These are phyloP conservation scores for Psittacula cyanocephala DNA, from an alignment of 2,113 vertebrate genomes.

Conservation along the genomic window DNA sequence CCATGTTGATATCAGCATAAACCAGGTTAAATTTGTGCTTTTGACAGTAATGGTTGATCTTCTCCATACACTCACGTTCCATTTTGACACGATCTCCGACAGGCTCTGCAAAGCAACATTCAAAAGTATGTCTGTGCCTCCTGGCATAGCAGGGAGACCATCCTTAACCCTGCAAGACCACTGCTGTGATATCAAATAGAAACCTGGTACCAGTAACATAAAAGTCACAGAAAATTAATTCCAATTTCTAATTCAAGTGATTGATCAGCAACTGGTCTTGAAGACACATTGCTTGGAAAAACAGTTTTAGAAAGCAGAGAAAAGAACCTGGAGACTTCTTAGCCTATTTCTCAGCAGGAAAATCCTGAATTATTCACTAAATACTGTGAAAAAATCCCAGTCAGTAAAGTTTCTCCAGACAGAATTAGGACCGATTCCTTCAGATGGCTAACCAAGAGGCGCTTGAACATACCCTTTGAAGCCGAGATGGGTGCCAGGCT, in stretches of 20 bases:
- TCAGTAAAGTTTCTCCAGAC: neutral
- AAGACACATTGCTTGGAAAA: neutral
- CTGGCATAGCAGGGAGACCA: neutral
- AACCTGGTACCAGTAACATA: neutral
- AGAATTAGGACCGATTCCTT: neutral
- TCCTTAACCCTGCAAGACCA: neutral
- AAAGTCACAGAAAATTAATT: neutral
- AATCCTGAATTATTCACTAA: neutral
- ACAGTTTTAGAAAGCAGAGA: neutral
- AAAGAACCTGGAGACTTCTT: neutral
- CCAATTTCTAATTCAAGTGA: neutral
- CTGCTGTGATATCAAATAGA: neutral
- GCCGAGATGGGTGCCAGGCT: accelerated
- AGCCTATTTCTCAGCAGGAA: neutral
- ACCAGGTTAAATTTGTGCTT: accelerated
- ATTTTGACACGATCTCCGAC: neutral
- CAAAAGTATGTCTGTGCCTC: neutral
- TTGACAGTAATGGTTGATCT: slow-evolving; percentile 62
- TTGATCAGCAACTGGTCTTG: neutral
- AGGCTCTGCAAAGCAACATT: neutral
- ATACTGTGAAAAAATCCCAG: neutral
- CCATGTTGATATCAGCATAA: accelerated
- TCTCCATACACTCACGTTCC: neutral
- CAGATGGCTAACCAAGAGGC: no score
- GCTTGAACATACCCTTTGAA: accelerated